These are phyloP conservation scores for Rhodinocichla rosea DNA, from an alignment of 2,113 vertebrate genomes.

Conservation along the genomic window DNA sequence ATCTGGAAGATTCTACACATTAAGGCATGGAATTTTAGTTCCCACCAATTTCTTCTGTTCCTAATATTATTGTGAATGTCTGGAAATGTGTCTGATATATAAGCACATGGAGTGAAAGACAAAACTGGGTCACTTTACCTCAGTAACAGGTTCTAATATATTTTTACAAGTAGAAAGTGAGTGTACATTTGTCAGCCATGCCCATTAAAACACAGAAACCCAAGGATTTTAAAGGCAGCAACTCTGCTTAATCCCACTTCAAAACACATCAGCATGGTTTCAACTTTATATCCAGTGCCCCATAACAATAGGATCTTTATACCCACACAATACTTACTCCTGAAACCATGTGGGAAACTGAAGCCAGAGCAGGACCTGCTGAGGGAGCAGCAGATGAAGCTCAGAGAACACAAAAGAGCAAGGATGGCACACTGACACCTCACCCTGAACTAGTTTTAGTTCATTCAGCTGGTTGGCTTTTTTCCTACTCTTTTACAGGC, in stretches of 20 bases:
- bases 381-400: not conserved
- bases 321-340: not conserved
- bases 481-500: not conserved
- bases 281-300: not conserved
- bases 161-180: not conserved
- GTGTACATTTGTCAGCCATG: not conserved
- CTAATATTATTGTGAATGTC: not conserved
- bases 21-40: not conserved
- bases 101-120: not conserved
- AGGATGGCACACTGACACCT: not conserved
- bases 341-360: not conserved
- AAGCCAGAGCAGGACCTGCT: slow-evolving; percentile 5
- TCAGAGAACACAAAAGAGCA: not conserved
- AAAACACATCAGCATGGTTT: not conserved
- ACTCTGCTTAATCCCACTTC: not conserved
- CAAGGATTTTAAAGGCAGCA: not conserved
- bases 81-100: not conserved
- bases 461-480: not conserved
- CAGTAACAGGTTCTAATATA: not conserved
- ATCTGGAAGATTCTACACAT: not conserved
- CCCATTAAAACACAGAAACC: not conserved
- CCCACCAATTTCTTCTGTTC: not conserved
- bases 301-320: not conserved
- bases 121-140: not conserved
- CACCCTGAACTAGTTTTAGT: not conserved